Evolutionary conservation across 2,797 vertebrate genomes (phyloP).

Genomic region (Peromyscus attwateri): DNA sequence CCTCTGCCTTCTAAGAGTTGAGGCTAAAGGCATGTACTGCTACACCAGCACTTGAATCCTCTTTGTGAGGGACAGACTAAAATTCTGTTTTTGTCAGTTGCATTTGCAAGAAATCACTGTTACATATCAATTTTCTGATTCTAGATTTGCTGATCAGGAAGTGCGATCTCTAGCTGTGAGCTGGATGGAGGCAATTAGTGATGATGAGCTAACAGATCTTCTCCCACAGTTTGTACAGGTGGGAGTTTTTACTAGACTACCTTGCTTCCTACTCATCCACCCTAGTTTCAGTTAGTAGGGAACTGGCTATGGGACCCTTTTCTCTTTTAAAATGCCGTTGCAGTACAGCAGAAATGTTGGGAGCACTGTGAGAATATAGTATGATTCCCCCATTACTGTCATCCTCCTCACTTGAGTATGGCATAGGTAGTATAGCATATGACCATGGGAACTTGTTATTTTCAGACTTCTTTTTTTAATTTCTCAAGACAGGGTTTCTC

Average conservation of each 20-base stretch:
- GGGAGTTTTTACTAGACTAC: slow-evolving; percentile 63
- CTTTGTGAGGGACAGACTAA: slow-evolving; percentile 49
- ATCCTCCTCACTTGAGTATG: not conserved
- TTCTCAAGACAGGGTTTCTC: not conserved
- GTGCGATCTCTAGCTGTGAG: slow-evolving; percentile 93
- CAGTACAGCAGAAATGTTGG: not conserved
- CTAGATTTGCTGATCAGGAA: slow-evolving; percentile 96
- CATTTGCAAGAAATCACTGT: slow-evolving; percentile 38
- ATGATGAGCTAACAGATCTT: slow-evolving; percentile 96
- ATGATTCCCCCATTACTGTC: not conserved
- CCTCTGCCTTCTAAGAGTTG: not conserved
- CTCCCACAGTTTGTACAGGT: slow-evolving; percentile 99
- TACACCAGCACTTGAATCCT: not conserved
- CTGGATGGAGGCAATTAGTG: slow-evolving; percentile 95
- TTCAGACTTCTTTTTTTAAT: slow-evolving; percentile 10
- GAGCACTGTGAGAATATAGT: slow-evolving; percentile 13
- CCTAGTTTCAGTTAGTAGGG: not conserved
- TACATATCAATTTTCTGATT: slow-evolving; percentile 70
- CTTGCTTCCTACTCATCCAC: not conserved
- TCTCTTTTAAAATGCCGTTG: slow-evolving; percentile 60
- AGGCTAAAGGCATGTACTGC: not conserved
- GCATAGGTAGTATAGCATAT: not conserved
- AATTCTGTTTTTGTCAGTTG: slow-evolving; percentile 54
- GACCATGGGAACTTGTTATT: slow-evolving; percentile 37
- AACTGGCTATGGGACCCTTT: not conserved